Evolutionary conservation across 2,113 vertebrate species (phyloP).

Genomic region (Melanerpes aurifrons): DNA sequence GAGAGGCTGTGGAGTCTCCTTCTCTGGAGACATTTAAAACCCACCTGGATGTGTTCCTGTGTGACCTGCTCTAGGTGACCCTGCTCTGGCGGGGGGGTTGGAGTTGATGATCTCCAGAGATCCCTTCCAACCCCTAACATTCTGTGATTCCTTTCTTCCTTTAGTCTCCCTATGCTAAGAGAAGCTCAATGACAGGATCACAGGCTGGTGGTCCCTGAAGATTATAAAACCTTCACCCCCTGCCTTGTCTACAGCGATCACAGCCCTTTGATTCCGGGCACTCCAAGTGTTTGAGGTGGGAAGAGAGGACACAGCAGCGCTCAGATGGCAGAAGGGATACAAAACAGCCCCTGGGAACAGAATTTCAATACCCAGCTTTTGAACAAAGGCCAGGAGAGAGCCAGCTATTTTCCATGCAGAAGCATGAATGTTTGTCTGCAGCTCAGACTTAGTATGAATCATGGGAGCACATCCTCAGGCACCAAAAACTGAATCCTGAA

Average conservation of each 20-base stretch:
- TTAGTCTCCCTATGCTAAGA: not conserved
- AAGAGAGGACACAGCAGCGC: not conserved
- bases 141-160: no score
- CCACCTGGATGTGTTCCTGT: no score
- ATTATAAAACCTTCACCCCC: not conserved
- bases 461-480: slow-evolving; percentile 27
- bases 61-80: no score
- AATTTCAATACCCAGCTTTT: not conserved
- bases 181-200: not conserved
- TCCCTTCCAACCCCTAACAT: no score
- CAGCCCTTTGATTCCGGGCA: not conserved
- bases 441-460: slow-evolving; percentile 41
- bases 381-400: slow-evolving; percentile 18
- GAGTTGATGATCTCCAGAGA: no score
- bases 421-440: slow-evolving; percentile 47
- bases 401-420: slow-evolving; percentile 48
- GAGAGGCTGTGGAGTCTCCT: no score
- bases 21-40: no score
- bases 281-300: rapidly evolving
- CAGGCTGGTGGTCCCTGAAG: not conserved
- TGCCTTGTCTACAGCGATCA: not conserved
- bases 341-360: slow-evolving; percentile 14
- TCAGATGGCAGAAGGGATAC: not conserved
- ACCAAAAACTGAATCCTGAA: not conserved
- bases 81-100: no score